Percentiles rank a stretch among this genome's conserved stretches.
phyloP scores from a whole-genome alignment of 1,140 invertebrate genomes.

The Panagrolaimus sp. region DNA sequence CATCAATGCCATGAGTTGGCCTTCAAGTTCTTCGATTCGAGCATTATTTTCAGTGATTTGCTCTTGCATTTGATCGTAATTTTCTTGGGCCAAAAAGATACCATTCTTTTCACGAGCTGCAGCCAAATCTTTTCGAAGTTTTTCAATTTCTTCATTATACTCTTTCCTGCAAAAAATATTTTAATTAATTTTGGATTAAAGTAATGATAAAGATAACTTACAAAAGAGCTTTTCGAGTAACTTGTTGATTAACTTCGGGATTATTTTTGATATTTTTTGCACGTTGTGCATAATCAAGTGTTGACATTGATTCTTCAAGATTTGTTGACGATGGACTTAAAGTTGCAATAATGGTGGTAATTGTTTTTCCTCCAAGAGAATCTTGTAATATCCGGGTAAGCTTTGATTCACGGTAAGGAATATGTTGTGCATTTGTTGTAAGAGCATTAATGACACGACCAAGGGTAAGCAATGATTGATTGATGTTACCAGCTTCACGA shows the following conservation, averaged over 20 bases:
- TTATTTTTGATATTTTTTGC: slow-evolving; percentile 92
- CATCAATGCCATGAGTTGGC: slow-evolving; percentile 28
- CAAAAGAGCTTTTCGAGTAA: slow-evolving; percentile 80
- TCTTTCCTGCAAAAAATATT: too few species aligned
- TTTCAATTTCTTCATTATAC: slow-evolving; percentile 83
- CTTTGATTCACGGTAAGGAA: slow-evolving; percentile 91
- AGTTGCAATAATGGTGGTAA: slow-evolving; percentile 91
- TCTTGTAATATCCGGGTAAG: slow-evolving; percentile 86
- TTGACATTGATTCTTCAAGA: slow-evolving; percentile 81
- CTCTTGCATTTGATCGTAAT: slow-evolving; percentile 65
- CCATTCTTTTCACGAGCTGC: slow-evolving; percentile 78
- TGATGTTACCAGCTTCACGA: slow-evolving; percentile 87
- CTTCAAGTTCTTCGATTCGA: slow-evolving; percentile 45
- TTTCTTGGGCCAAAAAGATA: slow-evolving; percentile 77
- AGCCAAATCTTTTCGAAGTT: slow-evolving; percentile 73
- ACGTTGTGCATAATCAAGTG: slow-evolving; percentile 88
- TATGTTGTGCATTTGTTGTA: slow-evolving; percentile 80
- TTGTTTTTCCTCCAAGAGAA: slow-evolving; percentile 84
- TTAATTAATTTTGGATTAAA: too few species aligned
- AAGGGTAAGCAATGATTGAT: slow-evolving; percentile 84
- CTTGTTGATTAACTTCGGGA: slow-evolving; percentile 86
- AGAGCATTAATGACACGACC: slow-evolving; percentile 91
- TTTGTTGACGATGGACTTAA: slow-evolving; percentile 81
- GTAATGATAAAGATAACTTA: too few species aligned
- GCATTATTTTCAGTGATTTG: slow-evolving; percentile 36